Conservation (phyloP, 2,888 invertebrate genomes). For the Periphyllus acericola region DNA sequence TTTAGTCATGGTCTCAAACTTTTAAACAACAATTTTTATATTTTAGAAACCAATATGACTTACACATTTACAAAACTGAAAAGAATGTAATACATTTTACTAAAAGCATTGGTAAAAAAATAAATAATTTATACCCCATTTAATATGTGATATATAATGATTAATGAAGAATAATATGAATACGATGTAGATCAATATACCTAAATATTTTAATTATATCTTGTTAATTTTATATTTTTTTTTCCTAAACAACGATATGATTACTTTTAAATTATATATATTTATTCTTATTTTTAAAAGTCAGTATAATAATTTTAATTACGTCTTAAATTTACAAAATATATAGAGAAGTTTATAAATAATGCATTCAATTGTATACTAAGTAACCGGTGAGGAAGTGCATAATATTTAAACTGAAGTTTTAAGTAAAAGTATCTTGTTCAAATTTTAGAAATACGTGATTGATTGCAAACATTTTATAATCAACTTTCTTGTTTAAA, state of each 20-base stretch:
- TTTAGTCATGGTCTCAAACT: neutral
- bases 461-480: slow-evolving; percentile 1
- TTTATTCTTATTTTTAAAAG: neutral
- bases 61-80: neutral
- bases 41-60: neutral
- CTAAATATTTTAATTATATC: neutral
- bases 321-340: neutral
- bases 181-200: no score
- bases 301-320: neutral
- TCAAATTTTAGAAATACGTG: neutral
- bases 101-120: neutral
- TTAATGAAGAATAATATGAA: neutral
- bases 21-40: neutral
- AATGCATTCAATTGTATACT: neutral
- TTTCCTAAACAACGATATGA: neutral
- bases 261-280: neutral
- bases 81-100: neutral
- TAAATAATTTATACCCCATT: neutral
- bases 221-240: neutral
- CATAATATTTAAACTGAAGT: neutral
- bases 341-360: neutral
- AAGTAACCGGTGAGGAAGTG: neutral
- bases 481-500: neutral
- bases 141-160: neutral
- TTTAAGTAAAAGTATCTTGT: neutral